Evolutionary conservation across 1,140 invertebrate species (phyloP).

Genomic region (Drosophila orosa): DNA sequence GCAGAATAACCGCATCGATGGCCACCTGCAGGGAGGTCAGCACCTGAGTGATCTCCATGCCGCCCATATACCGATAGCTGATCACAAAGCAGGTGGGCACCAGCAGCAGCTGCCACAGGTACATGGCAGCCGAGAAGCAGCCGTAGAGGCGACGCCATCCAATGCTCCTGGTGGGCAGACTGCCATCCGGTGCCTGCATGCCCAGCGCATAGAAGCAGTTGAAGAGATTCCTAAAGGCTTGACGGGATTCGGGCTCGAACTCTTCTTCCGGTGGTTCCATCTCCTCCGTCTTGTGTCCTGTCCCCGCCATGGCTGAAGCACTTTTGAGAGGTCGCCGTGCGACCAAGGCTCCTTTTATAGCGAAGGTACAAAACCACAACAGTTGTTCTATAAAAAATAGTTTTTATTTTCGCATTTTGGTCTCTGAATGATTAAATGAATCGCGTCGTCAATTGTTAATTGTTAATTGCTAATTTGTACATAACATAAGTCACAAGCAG

Average conservation of each 20-base stretch:
- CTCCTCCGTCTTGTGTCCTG: not conserved
- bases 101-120: constrained; percentile 41
- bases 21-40: constrained; percentile 59
- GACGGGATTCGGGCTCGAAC: constrained; percentile 26
- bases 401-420: constrained; percentile 58
- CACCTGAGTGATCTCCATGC: constrained; percentile 56
- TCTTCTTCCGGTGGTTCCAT: not conserved
- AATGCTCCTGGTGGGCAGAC: constrained; percentile 12
- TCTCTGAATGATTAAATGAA: constrained; percentile 67
- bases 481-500: constrained; percentile 79
- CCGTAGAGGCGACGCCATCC: constrained; percentile 22
- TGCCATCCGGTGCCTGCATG: constrained; percentile 46
- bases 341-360: constrained; percentile 28
- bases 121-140: constrained; percentile 31
- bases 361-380: not conserved
- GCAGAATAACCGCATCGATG: constrained; percentile 53
- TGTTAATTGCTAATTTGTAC: constrained; percentile 80
- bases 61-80: constrained; percentile 42
- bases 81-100: constrained; percentile 49
- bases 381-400: constrained; percentile 65
- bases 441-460: constrained; percentile 65
- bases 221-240: constrained; percentile 36
- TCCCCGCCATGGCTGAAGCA: constrained; percentile 2
- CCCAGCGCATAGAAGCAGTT: constrained; percentile 44
- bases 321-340: too few relatives aligned